Conservation (phyloP, 2,797 vertebrate species). For the Pteronotus mesoamericanus region DNA sequence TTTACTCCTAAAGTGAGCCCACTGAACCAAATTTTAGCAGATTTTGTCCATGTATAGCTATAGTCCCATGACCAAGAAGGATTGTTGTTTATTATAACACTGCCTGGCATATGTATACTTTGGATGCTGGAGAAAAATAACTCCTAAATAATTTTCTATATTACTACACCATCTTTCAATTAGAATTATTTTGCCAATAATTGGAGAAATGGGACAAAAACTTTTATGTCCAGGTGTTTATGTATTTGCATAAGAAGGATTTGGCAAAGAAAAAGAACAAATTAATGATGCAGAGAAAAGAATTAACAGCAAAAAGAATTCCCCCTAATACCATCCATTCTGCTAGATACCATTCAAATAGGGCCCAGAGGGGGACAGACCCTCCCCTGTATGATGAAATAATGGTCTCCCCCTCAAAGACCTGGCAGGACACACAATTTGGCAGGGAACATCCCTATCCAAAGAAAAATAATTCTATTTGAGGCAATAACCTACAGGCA, state of each 20-base stretch:
- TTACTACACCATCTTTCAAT: neutral
- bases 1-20: too few relatives aligned
- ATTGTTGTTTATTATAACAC: neutral
- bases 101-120: neutral
- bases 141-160: neutral
- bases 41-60: neutral
- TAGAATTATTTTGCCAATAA: neutral
- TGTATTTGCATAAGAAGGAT: neutral
- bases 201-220: neutral
- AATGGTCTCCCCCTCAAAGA: neutral
- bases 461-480: neutral
- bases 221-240: neutral
- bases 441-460: neutral
- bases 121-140: neutral
- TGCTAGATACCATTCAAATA: neutral
- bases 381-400: neutral
- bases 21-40: neutral
- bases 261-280: neutral
- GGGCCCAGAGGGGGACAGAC: neutral
- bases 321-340: neutral
- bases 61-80: neutral
- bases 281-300: too few relatives aligned
- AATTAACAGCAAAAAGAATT: neutral
- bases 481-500: neutral
- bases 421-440: neutral